Percentiles rank a stretch among this genome's conserved stretches.
Evolutionary conservation across 2,113 vertebrate genomes (phyloP).

Genomic region (Trochalopteron elliotii): DNA sequence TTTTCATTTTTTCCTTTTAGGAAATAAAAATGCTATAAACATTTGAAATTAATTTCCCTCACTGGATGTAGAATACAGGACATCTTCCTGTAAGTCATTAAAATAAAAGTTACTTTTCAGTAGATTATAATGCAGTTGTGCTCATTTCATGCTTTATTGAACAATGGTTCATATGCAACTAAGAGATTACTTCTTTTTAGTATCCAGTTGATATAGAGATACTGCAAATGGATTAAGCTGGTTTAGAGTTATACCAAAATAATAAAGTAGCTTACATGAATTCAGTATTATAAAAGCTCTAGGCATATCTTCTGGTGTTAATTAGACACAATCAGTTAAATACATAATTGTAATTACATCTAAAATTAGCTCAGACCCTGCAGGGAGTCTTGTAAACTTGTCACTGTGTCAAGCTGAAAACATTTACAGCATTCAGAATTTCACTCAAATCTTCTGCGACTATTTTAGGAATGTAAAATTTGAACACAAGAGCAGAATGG

Average conservation of each 20-base stretch:
- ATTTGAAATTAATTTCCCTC: not conserved
- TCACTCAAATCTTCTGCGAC: not conserved
- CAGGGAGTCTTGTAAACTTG: not conserved
- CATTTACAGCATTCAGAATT: not conserved
- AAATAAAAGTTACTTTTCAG: not conserved
- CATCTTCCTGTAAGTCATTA: not conserved
- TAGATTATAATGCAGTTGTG: not conserved
- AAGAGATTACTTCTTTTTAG: not conserved
- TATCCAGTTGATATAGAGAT: not conserved
- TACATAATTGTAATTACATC: not conserved
- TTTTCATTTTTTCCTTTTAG: not conserved
- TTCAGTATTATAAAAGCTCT: not conserved
- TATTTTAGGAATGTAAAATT: not conserved
- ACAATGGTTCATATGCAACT: not conserved
- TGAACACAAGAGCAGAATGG: not conserved
- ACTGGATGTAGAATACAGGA: not conserved
- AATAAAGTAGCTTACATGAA: not conserved
- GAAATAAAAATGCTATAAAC: not conserved
- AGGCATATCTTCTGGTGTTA: not conserved
- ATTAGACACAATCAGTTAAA: slow-evolving; percentile 2
- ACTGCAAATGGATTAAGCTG: not conserved
- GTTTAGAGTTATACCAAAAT: not conserved
- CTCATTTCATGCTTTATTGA: not conserved
- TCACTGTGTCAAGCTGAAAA: not conserved
- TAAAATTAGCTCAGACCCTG: not conserved